Base-by-base conservation (phyloP, 35 echinoderm and acorn worm species). In the Heliocidaris tuberculata region DNA sequence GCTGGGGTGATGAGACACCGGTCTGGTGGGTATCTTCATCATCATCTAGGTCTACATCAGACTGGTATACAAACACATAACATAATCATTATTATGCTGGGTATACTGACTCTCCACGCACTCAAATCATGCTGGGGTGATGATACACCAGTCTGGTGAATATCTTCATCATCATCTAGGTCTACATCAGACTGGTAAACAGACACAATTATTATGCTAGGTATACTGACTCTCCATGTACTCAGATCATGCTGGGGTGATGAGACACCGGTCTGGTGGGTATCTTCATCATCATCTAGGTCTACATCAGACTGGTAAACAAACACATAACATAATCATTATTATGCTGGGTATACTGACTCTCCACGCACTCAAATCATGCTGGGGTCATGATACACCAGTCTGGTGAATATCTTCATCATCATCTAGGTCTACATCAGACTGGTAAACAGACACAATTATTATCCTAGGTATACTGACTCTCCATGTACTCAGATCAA, bases 301-400 rank as follows among this genome's bases (percentile, higher is more conserved):
- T 42, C 35, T 42, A 42, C 35, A 42, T 42, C 35, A 42, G 35
- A 42, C 35, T 42, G 35, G 35, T 42, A 42, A 42, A 42, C 35
- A 42, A 42, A 42, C 35, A 42, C 35, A 42, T 42, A 42, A 42
- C 65, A 94, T 92, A 31, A 89, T 93, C 49, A 60, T 47, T 42
- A 95, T 94, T 30, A 97, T 65, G n/a, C 92, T 85, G 0, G 98
- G 98, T 29, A 99, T 97, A 87, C 96, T 96, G 48, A 99, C 95
- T 24, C 98, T 90, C 96, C 98, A 99, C 0, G 98, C 96, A 24
- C 95, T 96, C 86, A 99, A 94, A 71, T 99, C 98, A 91, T 97
- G 96, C 47, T 95, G 94, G 10, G 97, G 97, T 7, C 96, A 98
- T 17, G 94, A 92, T 27, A 98, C 86, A 12, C 94, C 94, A 59